phyloP scores from a whole-genome alignment of 2,888 invertebrate species.

The Pyralis farinalis region DNA sequence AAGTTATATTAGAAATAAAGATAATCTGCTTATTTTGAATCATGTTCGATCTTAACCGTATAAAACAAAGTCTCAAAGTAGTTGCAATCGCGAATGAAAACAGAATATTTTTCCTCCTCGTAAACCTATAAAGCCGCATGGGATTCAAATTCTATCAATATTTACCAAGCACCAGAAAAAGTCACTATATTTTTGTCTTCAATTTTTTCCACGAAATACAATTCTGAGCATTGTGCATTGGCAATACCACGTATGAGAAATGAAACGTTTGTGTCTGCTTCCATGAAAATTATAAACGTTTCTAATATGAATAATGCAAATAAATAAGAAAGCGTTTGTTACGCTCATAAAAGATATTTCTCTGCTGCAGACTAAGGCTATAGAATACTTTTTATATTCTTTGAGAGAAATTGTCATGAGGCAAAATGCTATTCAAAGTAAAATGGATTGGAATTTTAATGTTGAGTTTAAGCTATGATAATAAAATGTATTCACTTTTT shows the following conservation, averaged over 20 bases:
- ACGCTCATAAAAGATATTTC: constrained; percentile 6
- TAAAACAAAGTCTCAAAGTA: not conserved
- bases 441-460: too few relatives aligned
- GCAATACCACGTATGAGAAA: constrained; percentile 3
- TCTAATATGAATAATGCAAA: constrained; percentile 21
- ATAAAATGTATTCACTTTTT: too few relatives aligned
- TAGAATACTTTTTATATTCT: not conserved
- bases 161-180: not conserved
- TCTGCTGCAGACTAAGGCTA: too few relatives aligned
- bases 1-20: too few relatives aligned
- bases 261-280: constrained; percentile 3
- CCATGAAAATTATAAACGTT: constrained; percentile 20
- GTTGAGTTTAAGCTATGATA: too few relatives aligned
- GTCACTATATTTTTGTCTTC: not conserved
- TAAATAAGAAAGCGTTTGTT: constrained; percentile 13
- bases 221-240: not conserved
- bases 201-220: not conserved
- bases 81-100: not conserved
- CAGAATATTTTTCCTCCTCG: not conserved
- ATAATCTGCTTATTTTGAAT: too few relatives aligned
- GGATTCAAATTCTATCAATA: not conserved
- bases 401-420: too few relatives aligned
- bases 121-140: not conserved
- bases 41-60: not conserved
- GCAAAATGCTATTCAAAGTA: too few relatives aligned